Conservation (phyloP, 1,140 invertebrate species). For the Dreissena polymorpha region DNA sequence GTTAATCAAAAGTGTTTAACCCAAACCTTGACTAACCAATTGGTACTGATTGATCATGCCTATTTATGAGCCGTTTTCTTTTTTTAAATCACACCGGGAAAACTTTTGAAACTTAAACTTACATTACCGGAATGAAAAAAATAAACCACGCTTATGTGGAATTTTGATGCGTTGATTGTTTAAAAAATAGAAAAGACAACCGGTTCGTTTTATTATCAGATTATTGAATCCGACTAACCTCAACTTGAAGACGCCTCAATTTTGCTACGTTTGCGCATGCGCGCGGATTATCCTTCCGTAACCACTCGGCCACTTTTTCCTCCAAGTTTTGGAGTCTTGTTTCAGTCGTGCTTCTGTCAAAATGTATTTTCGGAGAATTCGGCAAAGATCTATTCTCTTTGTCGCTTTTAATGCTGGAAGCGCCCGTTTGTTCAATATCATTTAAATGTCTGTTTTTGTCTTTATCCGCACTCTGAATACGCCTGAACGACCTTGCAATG, state of each 20-base stretch:
- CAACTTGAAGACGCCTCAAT: slow-evolving; percentile 60
- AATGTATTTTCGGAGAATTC: slow-evolving; percentile 23
- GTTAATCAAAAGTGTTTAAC: neutral
- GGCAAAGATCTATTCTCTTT: slow-evolving; percentile 28
- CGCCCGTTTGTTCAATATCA: slow-evolving; percentile 24
- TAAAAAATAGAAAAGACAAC: neutral
- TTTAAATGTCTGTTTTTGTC: slow-evolving; percentile 15
- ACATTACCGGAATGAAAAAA: slow-evolving; percentile 6
- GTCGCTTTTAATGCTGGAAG: slow-evolving; percentile 7
- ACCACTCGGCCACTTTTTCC: slow-evolving; percentile 64
- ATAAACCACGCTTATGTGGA: neutral
- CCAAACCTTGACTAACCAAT: neutral
- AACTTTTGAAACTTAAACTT: neutral
- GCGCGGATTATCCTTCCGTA: slow-evolving; percentile 65
- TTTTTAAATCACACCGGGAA: neutral
- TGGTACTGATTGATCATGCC: neutral
- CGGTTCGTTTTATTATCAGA: neutral
- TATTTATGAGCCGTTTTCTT: too few species aligned
- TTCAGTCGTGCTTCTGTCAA: slow-evolving; percentile 55
- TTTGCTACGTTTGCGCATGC: slow-evolving; percentile 62
- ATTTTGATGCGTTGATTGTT: neutral
- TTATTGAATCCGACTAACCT: slow-evolving; percentile 52
- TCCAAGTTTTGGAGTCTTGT: slow-evolving; percentile 61
- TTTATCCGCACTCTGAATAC: slow-evolving; percentile 59
- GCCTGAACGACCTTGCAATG: slow-evolving; percentile 44